Base-by-base conservation (phyloP, 1,140 invertebrate genomes). In the Tetraneura akinire region DNA sequence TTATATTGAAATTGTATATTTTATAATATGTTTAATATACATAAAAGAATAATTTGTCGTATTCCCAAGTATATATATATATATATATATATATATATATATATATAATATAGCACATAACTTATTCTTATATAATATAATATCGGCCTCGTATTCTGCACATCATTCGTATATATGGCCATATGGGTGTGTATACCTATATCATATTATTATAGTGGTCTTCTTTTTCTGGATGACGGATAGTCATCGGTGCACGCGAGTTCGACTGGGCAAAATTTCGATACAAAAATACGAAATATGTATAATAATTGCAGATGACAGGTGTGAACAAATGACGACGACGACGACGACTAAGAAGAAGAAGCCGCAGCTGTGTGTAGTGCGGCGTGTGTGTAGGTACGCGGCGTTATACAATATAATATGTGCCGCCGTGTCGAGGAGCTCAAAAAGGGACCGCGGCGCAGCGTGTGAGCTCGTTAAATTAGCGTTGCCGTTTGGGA, bases 391-490 rank as follows among this genome's bases (percentile, higher is more conserved):
- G 45, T 47, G 11, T 14, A 4, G 13, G 45, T 47, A 47, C 45
- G 45, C 32, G 8, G 32, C 32, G 32, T 37, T 47, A 14, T 47
- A 47, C 45, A 47, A 47, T 47, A 42, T 45, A 47, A 47, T 47
- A 42, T 45, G 42, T 6, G 21, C 37, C 66, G 37, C 42, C 42
- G 42, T n/a, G 32, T 66, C 5, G 18, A 10, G 5, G 23, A 18
- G 16, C 47, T 29, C 47, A 51, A 18, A 74, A 78, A 78, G 55
- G 74, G 74, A 78, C 74, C 53, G 55, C 73, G 29, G 68, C 73
- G n/a, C 74, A 78, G 74, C 74, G 74, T 78, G 74, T 62, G 74
- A 78, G 55, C 74, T 78, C 74, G 74, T 78, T 78, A 78, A 78
- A 78, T 78, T 78, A 78, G 74, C 74, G 53, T 78, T 29, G 74